Conservation (phyloP, 2,113 vertebrate species). For the Ovibos moschatus region DNA sequence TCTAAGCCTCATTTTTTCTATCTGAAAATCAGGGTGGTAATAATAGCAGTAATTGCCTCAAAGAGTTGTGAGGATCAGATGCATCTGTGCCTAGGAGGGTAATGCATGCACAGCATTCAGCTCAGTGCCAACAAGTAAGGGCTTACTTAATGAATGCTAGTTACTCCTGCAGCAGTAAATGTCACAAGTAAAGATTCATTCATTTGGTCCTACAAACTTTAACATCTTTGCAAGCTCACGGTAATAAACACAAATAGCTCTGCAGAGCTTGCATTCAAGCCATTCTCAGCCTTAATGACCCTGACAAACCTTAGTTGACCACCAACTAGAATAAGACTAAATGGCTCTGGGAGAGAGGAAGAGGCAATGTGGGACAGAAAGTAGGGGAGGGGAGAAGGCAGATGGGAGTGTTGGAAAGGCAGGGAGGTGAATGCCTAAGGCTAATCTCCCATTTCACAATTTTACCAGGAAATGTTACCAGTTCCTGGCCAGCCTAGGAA, state of each 20-base stretch:
- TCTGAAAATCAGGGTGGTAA: neutral
- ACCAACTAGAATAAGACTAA: too few species aligned
- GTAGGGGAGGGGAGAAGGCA: fast-evolving
- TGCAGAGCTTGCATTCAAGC: neutral
- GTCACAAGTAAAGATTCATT: neutral
- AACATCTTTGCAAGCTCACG: neutral
- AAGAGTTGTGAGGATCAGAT: neutral
- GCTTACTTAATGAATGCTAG: too few species aligned
- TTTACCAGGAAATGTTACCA: neutral
- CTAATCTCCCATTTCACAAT: too few species aligned
- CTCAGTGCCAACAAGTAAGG: neutral
- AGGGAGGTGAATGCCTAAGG: neutral
- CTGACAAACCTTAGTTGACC: neutral
- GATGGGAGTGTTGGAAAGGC: fast-evolving
- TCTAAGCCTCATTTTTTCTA: neutral
- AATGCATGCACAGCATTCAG: fast-evolving
- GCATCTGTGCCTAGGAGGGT: neutral
- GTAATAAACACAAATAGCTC: neutral
- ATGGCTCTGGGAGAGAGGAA: fast-evolving
- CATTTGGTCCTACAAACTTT: neutral
- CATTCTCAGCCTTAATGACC: neutral
- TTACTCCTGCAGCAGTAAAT: neutral
- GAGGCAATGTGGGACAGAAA: fast-evolving
- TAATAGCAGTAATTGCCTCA: neutral
- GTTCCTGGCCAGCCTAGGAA: neutral